These are phyloP conservation scores for Sminthopsis crassicaudata DNA, from an alignment of 2,113 vertebrate species.

Conservation along the genomic window DNA sequence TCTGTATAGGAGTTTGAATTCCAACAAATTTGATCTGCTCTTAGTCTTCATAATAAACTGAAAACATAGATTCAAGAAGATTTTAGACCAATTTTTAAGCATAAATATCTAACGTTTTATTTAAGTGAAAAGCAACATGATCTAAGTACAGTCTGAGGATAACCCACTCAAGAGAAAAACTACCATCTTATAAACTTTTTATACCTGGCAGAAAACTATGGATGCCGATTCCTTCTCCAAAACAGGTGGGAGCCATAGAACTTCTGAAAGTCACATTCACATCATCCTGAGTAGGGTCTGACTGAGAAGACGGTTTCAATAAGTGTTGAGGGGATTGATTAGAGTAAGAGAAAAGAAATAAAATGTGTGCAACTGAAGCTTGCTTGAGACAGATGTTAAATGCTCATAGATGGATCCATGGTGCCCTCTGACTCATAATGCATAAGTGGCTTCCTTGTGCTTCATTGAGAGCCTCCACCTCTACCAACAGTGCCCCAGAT, in stretches of 20 bases:
- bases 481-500: not conserved
- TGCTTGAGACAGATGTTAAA: not conserved
- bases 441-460: not conserved
- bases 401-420: not conserved
- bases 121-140: not conserved
- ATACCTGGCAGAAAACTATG: not conserved
- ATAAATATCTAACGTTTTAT: not conserved
- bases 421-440: not conserved
- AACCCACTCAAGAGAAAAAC: not conserved
- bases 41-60: not conserved
- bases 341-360: not conserved
- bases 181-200: not conserved
- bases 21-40: not conserved
- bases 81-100: not conserved
- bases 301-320: slow-evolving; percentile 18
- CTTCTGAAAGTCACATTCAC: slow-evolving; percentile 49
- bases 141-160: not conserved
- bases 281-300: slow-evolving; percentile 26
- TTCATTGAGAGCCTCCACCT: not conserved
- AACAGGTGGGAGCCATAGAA: slow-evolving; percentile 28
- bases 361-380: not conserved
- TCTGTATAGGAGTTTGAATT: not conserved
- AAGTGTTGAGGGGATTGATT: slow-evolving; percentile 20
- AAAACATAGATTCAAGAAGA: not conserved
- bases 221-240: slow-evolving; percentile 19